These are phyloP conservation scores for Trichoplusia ni DNA, from an alignment of 1,140 invertebrate species.

Conservation along the genomic window DNA sequence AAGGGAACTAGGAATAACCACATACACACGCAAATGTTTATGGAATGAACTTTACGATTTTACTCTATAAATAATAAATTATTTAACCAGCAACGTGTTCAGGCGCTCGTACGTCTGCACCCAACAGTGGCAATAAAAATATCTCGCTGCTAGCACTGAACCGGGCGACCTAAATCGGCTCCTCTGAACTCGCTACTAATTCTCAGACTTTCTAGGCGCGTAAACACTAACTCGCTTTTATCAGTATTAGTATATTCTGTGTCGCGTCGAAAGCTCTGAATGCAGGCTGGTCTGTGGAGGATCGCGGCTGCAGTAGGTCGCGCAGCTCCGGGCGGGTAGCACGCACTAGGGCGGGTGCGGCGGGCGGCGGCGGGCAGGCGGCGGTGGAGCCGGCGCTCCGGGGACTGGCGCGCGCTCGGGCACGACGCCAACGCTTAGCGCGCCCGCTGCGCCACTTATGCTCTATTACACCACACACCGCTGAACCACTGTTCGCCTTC, in stretches of 20 bases:
- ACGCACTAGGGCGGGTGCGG: slow-evolving; percentile 3
- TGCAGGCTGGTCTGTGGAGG: not conserved
- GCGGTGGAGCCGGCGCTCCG: slow-evolving; percentile 61
- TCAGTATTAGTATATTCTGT: slow-evolving; percentile 28
- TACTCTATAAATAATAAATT: slow-evolving; percentile 73
- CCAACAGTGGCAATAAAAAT: slow-evolving; percentile 76
- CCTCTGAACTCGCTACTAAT: slow-evolving; percentile 49
- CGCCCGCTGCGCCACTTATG: slow-evolving; percentile 62
- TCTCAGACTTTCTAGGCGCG: slow-evolving; percentile 46
- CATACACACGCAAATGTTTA: slow-evolving; percentile 61
- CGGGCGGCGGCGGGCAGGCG: slow-evolving; percentile 51
- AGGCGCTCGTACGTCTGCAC: slow-evolving; percentile 69
- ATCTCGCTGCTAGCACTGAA: slow-evolving; percentile 73
- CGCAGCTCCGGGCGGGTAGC: slow-evolving; percentile 5
- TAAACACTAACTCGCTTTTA: slow-evolving; percentile 38
- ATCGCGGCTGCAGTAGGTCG: not conserved
- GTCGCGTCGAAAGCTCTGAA: slow-evolving; percentile 5
- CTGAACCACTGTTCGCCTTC: slow-evolving; percentile 39
- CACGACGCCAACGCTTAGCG: slow-evolving; percentile 63
- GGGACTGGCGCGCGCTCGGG: slow-evolving; percentile 69
- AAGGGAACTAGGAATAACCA: slow-evolving; percentile 43
- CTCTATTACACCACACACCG: slow-evolving; percentile 65
- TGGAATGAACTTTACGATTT: slow-evolving; percentile 74
- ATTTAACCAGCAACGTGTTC: slow-evolving; percentile 65
- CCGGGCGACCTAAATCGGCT: slow-evolving; percentile 78